Conservation (phyloP, 2,113 vertebrate species). For the Phalacrocorax pelagicus region DNA sequence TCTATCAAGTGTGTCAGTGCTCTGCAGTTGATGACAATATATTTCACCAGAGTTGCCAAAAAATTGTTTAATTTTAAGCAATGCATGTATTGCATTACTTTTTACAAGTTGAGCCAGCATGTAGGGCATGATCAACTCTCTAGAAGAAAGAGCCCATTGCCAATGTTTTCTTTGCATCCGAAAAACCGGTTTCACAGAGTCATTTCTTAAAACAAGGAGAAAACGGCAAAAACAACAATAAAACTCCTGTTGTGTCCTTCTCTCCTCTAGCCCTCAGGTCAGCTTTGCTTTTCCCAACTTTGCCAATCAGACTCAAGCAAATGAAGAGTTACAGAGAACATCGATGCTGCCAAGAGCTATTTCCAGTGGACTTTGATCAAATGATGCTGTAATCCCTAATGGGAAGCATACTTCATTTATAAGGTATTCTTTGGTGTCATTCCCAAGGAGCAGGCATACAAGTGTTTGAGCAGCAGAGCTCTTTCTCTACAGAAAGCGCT, state of each 20-base stretch:
- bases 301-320: neutral
- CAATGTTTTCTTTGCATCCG: neutral
- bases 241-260: neutral
- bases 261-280: neutral
- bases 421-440: constrained; percentile 81
- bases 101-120: constrained; percentile 40
- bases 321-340: constrained; percentile 68
- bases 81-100: constrained; percentile 70
- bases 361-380: constrained; percentile 83
- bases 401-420: constrained; percentile 79
- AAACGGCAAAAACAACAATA: constrained; percentile 23
- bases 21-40: constrained; percentile 66
- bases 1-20: constrained; percentile 56
- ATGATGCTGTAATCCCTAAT: constrained; percentile 77
- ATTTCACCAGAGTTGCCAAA: constrained; percentile 70
- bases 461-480: constrained; percentile 38
- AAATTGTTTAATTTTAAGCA: constrained; percentile 46
- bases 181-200: neutral
- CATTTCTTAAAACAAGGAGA: neutral
- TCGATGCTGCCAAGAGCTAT: constrained; percentile 73
- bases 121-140: constrained; percentile 28
- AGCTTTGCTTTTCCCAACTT: neutral
- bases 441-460: constrained; percentile 73
- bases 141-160: neutral
- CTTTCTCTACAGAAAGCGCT: neutral